Percentiles rank a stretch among this genome's conserved stretches.
These are phyloP conservation scores for Timema cristinae DNA, from an alignment of 2,888 invertebrate species.

Conservation along the genomic window DNA sequence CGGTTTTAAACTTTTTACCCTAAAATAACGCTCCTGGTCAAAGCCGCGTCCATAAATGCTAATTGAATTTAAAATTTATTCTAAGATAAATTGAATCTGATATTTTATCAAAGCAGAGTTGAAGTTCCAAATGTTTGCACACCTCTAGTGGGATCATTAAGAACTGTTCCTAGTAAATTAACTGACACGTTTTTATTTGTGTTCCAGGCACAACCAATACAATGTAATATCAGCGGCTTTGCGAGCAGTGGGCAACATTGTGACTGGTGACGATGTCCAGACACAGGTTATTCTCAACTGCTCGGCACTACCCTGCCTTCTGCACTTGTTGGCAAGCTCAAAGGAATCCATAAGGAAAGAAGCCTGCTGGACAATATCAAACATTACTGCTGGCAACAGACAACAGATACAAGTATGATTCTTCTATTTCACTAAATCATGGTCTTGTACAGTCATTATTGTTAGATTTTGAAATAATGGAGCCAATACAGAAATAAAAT, in stretches of 20 bases:
- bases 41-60: too few species aligned
- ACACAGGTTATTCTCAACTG: constrained; percentile 93
- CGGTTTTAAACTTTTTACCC: too few species aligned
- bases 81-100: too few species aligned
- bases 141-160: not conserved
- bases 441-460: constrained; percentile 11
- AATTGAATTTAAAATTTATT: too few species aligned
- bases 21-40: too few species aligned
- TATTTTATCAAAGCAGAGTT: too few species aligned
- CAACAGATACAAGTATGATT: constrained; percentile 79
- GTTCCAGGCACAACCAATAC: constrained; percentile 69
- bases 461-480: not conserved
- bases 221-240: constrained; percentile 88
- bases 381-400: constrained; percentile 93
- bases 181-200: not conserved
- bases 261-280: constrained; percentile 94
- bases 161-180: not conserved
- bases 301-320: constrained; percentile 77
- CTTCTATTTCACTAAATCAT: not conserved
- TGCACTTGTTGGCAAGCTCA: constrained; percentile 68
- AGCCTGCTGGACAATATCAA: constrained; percentile 96
- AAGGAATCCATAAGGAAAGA: constrained; percentile 90
- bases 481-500: not conserved
- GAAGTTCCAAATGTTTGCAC: not conserved
- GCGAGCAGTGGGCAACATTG: constrained; percentile 96